These are phyloP conservation scores for Lepidochrysops patricia DNA, from an alignment of 2,888 invertebrate species.

Conservation along the genomic window DNA sequence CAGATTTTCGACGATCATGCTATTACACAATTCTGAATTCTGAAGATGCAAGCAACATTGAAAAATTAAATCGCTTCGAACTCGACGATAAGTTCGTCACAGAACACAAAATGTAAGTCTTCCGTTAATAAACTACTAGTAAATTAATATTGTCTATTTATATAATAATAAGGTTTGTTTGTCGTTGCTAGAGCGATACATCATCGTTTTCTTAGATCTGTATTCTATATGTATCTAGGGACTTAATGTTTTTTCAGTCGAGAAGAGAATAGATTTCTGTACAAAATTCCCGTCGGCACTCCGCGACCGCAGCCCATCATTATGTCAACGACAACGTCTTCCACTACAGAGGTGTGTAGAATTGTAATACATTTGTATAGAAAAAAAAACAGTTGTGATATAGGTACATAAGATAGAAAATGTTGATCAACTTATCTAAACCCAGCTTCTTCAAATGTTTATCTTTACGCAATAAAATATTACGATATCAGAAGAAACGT, in stretches of 20 bases:
- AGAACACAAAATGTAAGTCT: slow-evolving; percentile 45
- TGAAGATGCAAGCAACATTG: slow-evolving; percentile 29
- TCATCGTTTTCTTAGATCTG: no score
- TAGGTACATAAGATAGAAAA: no score
- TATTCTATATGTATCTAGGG: no score
- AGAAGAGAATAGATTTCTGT: slow-evolving; percentile 42
- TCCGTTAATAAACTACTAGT: neutral
- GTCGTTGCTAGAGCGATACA: no score
- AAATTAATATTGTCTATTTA: no score
- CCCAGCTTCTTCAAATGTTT: no score
- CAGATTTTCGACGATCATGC: slow-evolving; percentile 49
- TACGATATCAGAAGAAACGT: no score
- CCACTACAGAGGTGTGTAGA: slow-evolving; percentile 25
- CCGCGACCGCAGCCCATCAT: slow-evolving; percentile 39
- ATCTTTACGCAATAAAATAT: no score
- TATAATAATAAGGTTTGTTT: no score
- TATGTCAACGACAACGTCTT: slow-evolving; percentile 26
- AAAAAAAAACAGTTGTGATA: no score
- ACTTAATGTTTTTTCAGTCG: slow-evolving; percentile 32
- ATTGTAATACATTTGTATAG: neutral
- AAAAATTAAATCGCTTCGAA: slow-evolving; percentile 42
- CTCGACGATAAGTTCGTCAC: slow-evolving; percentile 45
- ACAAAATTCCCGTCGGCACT: slow-evolving; percentile 41
- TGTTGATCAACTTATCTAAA: no score
- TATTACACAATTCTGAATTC: slow-evolving; percentile 39